Base-by-base conservation (phyloP, 2,797 vertebrate genomes). In the Syndactyla subalaris region DNA sequence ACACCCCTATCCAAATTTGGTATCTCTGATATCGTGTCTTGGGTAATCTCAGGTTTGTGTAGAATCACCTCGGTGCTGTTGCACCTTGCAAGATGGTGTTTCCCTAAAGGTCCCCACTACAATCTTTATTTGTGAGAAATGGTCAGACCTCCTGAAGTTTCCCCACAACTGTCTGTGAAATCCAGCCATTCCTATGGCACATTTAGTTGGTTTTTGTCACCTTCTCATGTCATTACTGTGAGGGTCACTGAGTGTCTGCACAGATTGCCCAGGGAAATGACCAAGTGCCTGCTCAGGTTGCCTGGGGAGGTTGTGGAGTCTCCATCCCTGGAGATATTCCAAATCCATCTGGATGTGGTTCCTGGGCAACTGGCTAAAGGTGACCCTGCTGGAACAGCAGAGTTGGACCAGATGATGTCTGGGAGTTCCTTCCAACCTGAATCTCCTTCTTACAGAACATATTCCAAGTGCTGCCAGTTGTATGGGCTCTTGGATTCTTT, bases 61-160 rank as follows among this genome's bases (percentile, higher is more conserved):
- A 43, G 65, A 74, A 36, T 77, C 15, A 27, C 4, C 7, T 66
- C 0, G 0, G 48, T n/a, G 7, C 12, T 73, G n/a, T 46, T 2
- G 1, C 19, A 38, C 14, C 27, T 76, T 70, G 36, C n/a, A 67
- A 81, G 32, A 7, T 5, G 0, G 0, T 48, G 10, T 58, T 92
- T 89, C 27, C 19, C 22, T 6, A 55, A 74, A 43, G 4, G 8
- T 46, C 27, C 23, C 8, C 3, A 30, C 4, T 24, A 30, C 3
- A 30, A 4, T 39, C 24, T 80, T 83, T 49, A 58, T 23, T 3
- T 83, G 6, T 77, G n/a, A 77, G 45, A 77, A 70, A 83, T 11
- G 7, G 6, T 6, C 29, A 70, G 30, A 45, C 14, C 10, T 66
- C 39, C 32, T 27, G 38, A 34, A 86, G 73, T 41, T 73, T 73